phyloP scores from a whole-genome alignment of 2,888 invertebrate genomes.

The Plagiodera versicolora region DNA sequence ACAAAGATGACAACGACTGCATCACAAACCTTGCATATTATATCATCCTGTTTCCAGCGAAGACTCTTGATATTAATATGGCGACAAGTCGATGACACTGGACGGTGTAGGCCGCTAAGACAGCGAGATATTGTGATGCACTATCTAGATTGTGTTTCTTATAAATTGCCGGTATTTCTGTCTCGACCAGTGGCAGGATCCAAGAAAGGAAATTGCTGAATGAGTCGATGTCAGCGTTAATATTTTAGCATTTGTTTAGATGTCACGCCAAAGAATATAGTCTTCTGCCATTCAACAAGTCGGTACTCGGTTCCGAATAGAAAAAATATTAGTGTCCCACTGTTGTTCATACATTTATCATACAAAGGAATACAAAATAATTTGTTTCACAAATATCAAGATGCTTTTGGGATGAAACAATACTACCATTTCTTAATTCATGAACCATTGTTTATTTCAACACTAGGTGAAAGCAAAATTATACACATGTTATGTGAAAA shows the following conservation, averaged over 20 bases:
- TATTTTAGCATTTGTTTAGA: background rate
- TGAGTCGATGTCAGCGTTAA: background rate
- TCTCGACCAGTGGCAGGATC: conserved; percentile 12
- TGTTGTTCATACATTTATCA: too few relatives aligned
- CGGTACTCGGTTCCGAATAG: too few relatives aligned
- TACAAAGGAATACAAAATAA: too few relatives aligned
- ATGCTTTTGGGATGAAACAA: too few relatives aligned
- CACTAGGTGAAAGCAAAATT: too few relatives aligned
- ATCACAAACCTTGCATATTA: conserved; percentile 20
- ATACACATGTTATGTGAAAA: too few relatives aligned
- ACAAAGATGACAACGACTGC: conserved; percentile 4
- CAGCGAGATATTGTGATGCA: conserved; percentile 53
- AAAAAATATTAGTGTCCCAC: too few relatives aligned
- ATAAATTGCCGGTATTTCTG: conserved; percentile 52
- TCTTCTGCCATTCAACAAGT: background rate
- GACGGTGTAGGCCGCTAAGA: conserved; percentile 51
- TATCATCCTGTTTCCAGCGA: conserved; percentile 21
- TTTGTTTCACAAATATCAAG: too few relatives aligned
- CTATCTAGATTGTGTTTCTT: conserved; percentile 53
- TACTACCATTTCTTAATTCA: too few relatives aligned
- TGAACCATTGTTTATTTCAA: too few relatives aligned
- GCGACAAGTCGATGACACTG: conserved; percentile 55
- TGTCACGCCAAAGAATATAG: background rate
- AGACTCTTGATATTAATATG: conserved; percentile 49
- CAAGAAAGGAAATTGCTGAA: conserved; percentile 4